Percentiles rank a stretch among this genome's conserved stretches.
These are phyloP conservation scores for Peromyscus aztecus DNA, from an alignment of 2,797 vertebrate species.

Conservation along the genomic window DNA sequence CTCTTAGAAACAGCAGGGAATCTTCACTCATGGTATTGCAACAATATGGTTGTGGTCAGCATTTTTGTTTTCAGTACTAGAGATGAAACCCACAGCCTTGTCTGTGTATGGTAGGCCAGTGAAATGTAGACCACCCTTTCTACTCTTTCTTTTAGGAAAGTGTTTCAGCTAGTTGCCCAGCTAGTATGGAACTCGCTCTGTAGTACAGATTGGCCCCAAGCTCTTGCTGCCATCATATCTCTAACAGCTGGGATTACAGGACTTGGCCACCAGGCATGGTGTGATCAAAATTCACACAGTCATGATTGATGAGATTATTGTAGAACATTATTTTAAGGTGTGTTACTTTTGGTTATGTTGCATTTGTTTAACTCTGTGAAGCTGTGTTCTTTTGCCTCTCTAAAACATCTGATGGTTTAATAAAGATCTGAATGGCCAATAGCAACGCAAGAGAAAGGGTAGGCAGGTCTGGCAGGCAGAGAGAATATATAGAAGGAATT, in stretches of 20 bases:
- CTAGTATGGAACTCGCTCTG: background rate
- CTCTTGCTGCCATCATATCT: too few species aligned
- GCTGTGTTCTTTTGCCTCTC: too few species aligned
- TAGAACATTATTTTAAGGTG: too few species aligned
- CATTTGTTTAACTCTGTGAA: too few species aligned
- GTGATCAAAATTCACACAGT: background rate
- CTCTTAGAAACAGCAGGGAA: background rate
- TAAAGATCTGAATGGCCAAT: too few species aligned
- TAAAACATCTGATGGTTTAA: too few species aligned
- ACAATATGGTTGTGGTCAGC: background rate
- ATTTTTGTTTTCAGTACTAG: background rate
- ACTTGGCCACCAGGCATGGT: background rate
- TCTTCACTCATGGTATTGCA: background rate
- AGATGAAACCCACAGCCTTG: background rate
- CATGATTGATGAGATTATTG: background rate
- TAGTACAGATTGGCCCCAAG: too few species aligned
- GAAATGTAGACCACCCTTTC: background rate
- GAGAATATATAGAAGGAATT: too few species aligned
- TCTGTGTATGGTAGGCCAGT: background rate
- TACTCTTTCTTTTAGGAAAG: background rate
- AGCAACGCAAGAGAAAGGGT: too few species aligned
- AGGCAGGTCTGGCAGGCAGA: too few species aligned
- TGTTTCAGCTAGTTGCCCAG: background rate
- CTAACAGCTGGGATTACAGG: background rate
- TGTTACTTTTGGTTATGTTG: too few species aligned